Evolutionary conservation across 2,113 vertebrate species (phyloP).

Genomic region (Oophaga pumilio): DNA sequence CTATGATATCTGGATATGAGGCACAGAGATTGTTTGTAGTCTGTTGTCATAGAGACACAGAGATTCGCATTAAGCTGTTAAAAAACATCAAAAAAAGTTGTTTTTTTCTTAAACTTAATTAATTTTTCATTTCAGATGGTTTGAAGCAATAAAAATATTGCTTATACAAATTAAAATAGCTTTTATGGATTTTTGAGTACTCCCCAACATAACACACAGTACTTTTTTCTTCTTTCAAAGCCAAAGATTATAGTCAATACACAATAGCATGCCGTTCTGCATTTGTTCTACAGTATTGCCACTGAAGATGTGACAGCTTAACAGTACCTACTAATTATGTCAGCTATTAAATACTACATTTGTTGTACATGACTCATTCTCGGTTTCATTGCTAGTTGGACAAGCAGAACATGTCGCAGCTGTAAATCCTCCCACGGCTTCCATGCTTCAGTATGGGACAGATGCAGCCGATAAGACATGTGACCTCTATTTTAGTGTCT

Average conservation of each 20-base stretch:
- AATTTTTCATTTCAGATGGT: no score
- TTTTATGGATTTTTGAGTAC: not conserved
- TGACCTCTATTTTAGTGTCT: not conserved
- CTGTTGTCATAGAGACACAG: no score
- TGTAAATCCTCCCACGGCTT: constrained; percentile 31
- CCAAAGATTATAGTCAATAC: not conserved
- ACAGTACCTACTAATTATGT: constrained; percentile 7
- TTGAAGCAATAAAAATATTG: no score
- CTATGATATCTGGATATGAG: no score
- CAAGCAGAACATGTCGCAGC: constrained; percentile 8
- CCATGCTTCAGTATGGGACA: constrained; percentile 12
- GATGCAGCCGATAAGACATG: not conserved
- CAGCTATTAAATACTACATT: constrained; percentile 7
- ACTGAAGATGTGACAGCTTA: constrained; percentile 19
- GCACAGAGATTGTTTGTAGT: no score
- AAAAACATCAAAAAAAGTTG: no score
- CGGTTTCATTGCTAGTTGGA: constrained; percentile 13
- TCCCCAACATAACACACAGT: not conserved
- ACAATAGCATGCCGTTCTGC: not conserved
- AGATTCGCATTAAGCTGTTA: no score
- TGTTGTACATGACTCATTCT: constrained; percentile 32
- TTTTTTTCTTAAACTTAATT: no score
- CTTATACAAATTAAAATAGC: no score
- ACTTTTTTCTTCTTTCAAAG: not conserved
- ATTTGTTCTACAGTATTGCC: constrained; percentile 4